These are phyloP conservation scores for Rhodeus uyekii DNA, from an alignment of 2,797 vertebrate genomes.

Conservation along the genomic window DNA sequence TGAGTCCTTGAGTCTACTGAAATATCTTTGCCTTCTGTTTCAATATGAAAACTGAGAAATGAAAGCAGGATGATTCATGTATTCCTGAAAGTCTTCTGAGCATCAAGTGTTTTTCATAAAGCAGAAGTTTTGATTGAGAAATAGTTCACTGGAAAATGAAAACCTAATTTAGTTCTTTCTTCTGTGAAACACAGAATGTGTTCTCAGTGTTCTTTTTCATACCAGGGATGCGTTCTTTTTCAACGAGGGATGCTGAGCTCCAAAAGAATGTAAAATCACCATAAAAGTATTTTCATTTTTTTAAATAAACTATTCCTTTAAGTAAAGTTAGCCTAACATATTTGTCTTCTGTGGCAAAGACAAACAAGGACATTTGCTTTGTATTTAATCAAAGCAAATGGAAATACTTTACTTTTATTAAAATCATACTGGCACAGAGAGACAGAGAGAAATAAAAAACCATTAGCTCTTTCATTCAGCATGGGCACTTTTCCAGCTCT, in stretches of 20 bases:
- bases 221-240: background rate
- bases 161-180: background rate
- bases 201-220: background rate
- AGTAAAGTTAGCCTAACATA: background rate
- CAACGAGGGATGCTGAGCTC: no score
- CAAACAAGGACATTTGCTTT: conserved; percentile 15
- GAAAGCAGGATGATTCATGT: background rate
- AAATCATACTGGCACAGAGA: conserved; percentile 11
- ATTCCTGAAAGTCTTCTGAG: background rate
- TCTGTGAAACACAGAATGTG: no score
- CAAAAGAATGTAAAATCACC: background rate
- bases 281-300: background rate
- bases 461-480: conserved; percentile 20
- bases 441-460: background rate
- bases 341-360: background rate
- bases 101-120: background rate
- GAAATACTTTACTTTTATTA: background rate
- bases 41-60: background rate
- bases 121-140: background rate
- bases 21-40: background rate
- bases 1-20: conserved; percentile 16
- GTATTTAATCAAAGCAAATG: background rate
- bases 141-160: background rate
- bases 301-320: background rate
- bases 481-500: conserved; percentile 12